phyloP scores from a whole-genome alignment of 53 echinoderm and acorn worm species.

The Echinarachnius parma region DNA sequence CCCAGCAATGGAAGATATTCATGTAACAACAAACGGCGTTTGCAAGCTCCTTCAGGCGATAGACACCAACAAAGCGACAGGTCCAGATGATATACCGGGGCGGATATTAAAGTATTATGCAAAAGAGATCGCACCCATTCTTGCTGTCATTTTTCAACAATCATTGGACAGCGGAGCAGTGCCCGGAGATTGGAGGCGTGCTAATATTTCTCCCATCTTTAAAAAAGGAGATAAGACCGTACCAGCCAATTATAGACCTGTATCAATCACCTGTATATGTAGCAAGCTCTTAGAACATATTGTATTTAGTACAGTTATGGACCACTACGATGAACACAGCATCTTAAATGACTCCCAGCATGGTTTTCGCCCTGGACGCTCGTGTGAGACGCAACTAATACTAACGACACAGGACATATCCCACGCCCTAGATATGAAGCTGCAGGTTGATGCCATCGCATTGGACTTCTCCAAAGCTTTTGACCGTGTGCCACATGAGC shows the following conservation, averaged over 20 bases:
- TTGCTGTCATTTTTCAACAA: conserved; percentile 49
- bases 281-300: conserved; percentile 45
- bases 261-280: conserved; percentile 35
- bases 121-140: conserved; percentile 37
- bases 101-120: conserved; percentile 35
- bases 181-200: conserved; percentile 35
- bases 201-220: conserved; percentile 39
- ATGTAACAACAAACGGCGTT: too few relatives aligned
- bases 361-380: conserved; percentile 43
- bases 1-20: too few relatives aligned
- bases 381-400: conserved; percentile 53
- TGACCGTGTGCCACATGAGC: too few relatives aligned
- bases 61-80: conserved; percentile 42
- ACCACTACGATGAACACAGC: conserved; percentile 41
- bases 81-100: conserved; percentile 40
- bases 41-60: too few relatives aligned
- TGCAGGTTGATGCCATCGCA: conserved; percentile 36
- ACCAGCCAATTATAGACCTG: conserved; percentile 42
- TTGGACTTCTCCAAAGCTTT: conserved; percentile 56
- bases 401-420: conserved; percentile 43
- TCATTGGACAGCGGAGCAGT: conserved; percentile 46
- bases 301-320: conserved; percentile 47
- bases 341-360: conserved; percentile 43
- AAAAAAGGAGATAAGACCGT: conserved; percentile 41
- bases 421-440: conserved; percentile 41